Base-by-base conservation (phyloP, 1,140 invertebrate genomes). In the Copidosoma floridanum region DNA sequence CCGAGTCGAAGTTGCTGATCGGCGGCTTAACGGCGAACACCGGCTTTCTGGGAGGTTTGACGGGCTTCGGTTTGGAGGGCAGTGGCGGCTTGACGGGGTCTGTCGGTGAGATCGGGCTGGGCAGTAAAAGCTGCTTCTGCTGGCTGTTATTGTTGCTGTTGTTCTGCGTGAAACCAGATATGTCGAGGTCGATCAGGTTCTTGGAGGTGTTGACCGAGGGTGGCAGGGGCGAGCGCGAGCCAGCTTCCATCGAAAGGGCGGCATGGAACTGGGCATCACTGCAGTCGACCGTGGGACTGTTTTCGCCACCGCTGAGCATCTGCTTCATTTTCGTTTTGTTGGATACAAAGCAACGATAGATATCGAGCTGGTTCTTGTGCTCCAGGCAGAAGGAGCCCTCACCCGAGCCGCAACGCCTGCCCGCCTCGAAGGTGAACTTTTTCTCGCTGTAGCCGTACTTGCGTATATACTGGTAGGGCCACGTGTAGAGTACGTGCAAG, bases 381-480 rank as follows among this genome's bases (percentile, higher is more conserved):
- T 91, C 86, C 61, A 94, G 80, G 54, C 86, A 86, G 72, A 94
- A 94, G 11, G 86, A 84, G 1, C 93, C 93, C 80, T 93, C 91
- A 2, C 93, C 93, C 4, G 90, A 90, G 61, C 87, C 84, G 78
- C 92, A 94, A 75, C 93, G 93, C 61, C 92, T 82, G 4, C 93
- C 93, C n/a, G 92, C 92, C 83, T 94, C 92, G 78, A 95, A 93
- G 18, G 89, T 91, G 71, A 95, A 94, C 71, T 88, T 90, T 35
- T 89, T 89, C 66, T 88, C 85, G 59, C 87, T 86, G 65, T 90
- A 90, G 21, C 92, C 92, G 77, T 94, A 94, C 56, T 89, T 81
- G 53, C 92, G 83, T 61, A 95, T 93, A 70, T 88, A 93, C 64
- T 86, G 85, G 74, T 92, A 94, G 37, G 92, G 92, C 92, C 92